Base-by-base conservation (phyloP, 37 sponge, comb jelly and placozoan genomes). In the Trichoplax adhaerens region DNA sequence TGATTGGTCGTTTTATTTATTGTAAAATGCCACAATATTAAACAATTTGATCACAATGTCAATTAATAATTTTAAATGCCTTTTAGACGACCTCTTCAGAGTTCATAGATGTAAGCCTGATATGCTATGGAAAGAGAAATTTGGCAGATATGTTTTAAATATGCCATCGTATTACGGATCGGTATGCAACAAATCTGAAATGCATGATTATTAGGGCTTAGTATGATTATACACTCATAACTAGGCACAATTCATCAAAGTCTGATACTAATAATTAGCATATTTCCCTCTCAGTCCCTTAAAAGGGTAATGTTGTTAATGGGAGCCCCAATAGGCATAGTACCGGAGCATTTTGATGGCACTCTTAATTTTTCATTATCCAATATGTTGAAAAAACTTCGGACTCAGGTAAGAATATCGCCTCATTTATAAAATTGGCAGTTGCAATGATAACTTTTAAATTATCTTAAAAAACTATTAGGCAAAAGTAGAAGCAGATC, bases 91-190 rank as follows among this genome's bases (percentile, higher is more conserved):
- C 83, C 65, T 53, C 8, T 49, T 74, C 1, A 60, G 56, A 56
- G 75, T 65, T n/a, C 29, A 56, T 2, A 62, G 65, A 66, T 53
- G 63, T 65, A 65, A 74, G 64, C 75, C 75, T 10, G 65, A 12
- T 48, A 74, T 55, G 6, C 75, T 65, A 56, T 90, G 91, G 91
- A 79, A 77, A 58, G 69, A 75, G 10, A 87, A 87, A 47, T 95
- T 95, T 58, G 69, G 78, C 1, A 88, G 81, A 7, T 95, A 90
- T 66, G 58, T 95, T 46, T 52, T 77, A 0, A 67, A 83, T 3
- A 56, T 90, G 6, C 96, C 96, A 12, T 54, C 74, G 51, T 95
- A 95, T 70, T 95, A 95, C 75, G 68, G 78, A 51, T 76, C 70
- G 81, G 95, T 94, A 5, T 52, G 58, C 55, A 46, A 12, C 54